Evolutionary conservation across 2,888 invertebrate genomes (phyloP), one percentile per base, ranked within the genome.

Genomic region (Platypus cylindrus): DNA sequence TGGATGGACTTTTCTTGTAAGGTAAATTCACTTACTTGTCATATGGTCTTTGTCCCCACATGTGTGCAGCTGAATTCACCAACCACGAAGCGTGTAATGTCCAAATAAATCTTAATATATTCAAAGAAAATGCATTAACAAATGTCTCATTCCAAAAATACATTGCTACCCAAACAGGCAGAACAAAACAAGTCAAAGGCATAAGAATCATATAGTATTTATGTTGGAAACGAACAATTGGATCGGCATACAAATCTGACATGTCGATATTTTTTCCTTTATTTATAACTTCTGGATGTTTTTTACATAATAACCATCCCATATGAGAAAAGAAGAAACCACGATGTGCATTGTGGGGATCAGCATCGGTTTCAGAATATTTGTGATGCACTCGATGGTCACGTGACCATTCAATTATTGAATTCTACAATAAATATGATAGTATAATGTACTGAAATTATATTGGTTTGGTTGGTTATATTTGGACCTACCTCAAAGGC

Each of bases 291-390:
- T 87, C 83, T 0, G 87, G 87, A 57, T 94, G 94, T 59, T 95
- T 94, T 49, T 78, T 74, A 51, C 81, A 80, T 36, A 94, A 63
- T 41, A 95, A 68, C 95, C 95, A 95, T 38, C 95, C 95, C 49
- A 94, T 72, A 61, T 95, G 95, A 0, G 93, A 76, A 65, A 94
- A 95, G 72, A 94, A 94, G 67, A 95, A 91, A 7, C 95, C 95
- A 16, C 91, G 70, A 32, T 65, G 84, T 2, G 90, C 86, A 56
- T 91, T 90, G 59, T 93, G 90, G 0, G 91, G 91, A 64, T 93
- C 91, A 1, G 90, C 91, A 58, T 91, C 79, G 0, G 91, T 93
- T 59, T 93, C 91, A 13, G 83, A 84, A 65, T 78, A 91, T 60
- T 91, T 93, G 67, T 93, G 91, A 59, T 93, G 86, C 55, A 86